Evolutionary conservation across 2,113 vertebrate genomes (phyloP).

Genomic region (Nothocercus nigrocapillus): DNA sequence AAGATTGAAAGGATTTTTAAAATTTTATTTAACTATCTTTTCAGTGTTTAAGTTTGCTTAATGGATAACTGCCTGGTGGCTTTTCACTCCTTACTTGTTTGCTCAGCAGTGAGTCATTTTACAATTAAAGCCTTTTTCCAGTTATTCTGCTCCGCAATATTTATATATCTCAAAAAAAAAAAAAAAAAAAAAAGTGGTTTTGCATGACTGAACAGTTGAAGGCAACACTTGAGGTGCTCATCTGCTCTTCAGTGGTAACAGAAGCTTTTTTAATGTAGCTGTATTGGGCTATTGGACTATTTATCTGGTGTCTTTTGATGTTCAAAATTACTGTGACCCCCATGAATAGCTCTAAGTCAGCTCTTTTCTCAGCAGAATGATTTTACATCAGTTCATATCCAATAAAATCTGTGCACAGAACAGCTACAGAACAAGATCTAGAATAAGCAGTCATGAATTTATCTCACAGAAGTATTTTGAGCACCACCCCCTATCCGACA

Average conservation of each 20-base stretch:
- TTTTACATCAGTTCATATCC: accelerated
- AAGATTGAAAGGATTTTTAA: background rate
- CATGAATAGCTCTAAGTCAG: background rate
- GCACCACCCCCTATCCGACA: background rate
- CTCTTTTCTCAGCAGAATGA: background rate
- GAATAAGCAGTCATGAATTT: background rate
- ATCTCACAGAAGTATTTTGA: background rate
- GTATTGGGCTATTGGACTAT: background rate
- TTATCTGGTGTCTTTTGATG: background rate
- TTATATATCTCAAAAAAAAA: background rate
- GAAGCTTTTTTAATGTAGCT: background rate
- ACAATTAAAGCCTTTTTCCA: constrained; percentile 1
- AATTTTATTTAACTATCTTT: background rate
- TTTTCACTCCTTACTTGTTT: background rate
- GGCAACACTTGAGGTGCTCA: background rate
- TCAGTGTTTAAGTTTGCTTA: background rate
- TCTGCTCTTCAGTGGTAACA: background rate
- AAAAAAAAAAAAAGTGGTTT: background rate
- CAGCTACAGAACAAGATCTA: background rate
- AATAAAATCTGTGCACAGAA: background rate
- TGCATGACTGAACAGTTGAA: background rate
- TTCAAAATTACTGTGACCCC: background rate
- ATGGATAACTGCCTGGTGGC: background rate
- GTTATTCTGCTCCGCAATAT: background rate
- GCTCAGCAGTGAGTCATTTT: background rate